Percentiles rank a stretch among this genome's conserved stretches.
Evolutionary conservation across 2,797 vertebrate genomes (phyloP).

Genomic region (Odontamblyopus rebecca): DNA sequence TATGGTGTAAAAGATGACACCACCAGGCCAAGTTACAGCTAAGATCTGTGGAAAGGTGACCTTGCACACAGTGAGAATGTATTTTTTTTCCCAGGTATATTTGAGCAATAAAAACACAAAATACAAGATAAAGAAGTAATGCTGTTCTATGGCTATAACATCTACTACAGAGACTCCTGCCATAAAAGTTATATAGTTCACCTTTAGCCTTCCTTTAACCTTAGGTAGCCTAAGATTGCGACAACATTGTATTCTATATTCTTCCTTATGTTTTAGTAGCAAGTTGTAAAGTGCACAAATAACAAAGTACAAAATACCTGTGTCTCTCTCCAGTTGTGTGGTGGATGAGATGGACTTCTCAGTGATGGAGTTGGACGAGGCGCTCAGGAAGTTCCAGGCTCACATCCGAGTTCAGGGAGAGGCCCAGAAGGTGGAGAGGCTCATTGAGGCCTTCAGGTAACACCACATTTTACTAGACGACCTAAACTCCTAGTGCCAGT

Average conservation of each 20-base stretch:
- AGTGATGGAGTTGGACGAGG: slow-evolving; percentile 93
- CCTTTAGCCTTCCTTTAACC: too few relatives aligned
- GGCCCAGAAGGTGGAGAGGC: slow-evolving; percentile 95
- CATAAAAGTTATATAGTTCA: too few relatives aligned
- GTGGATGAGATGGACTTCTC: slow-evolving; percentile 99
- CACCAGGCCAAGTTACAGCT: too few relatives aligned
- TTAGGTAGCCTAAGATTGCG: background rate
- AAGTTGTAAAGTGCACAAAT: background rate
- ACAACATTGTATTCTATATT: background rate
- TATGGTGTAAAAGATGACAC: too few relatives aligned
- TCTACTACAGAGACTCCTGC: too few relatives aligned
- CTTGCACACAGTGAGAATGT: too few relatives aligned
- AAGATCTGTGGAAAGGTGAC: too few relatives aligned
- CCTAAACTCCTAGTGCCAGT: background rate
- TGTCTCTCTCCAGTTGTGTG: slow-evolving; percentile 83
- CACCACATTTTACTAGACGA: background rate
- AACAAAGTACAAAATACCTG: background rate
- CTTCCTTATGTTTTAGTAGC: background rate
- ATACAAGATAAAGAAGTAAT: too few relatives aligned
- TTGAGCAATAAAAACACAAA: too few relatives aligned
- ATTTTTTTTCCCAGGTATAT: too few relatives aligned
- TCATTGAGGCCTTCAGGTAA: slow-evolving; percentile 96
- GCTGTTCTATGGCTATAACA: too few relatives aligned
- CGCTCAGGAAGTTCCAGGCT: slow-evolving; percentile 95
- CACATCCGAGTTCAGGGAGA: slow-evolving; percentile 97